Percentiles rank a stretch among this genome's conserved stretches.
Conservation (phyloP, 23 tunicate species). For the Trididemnum miniatum region DNA sequence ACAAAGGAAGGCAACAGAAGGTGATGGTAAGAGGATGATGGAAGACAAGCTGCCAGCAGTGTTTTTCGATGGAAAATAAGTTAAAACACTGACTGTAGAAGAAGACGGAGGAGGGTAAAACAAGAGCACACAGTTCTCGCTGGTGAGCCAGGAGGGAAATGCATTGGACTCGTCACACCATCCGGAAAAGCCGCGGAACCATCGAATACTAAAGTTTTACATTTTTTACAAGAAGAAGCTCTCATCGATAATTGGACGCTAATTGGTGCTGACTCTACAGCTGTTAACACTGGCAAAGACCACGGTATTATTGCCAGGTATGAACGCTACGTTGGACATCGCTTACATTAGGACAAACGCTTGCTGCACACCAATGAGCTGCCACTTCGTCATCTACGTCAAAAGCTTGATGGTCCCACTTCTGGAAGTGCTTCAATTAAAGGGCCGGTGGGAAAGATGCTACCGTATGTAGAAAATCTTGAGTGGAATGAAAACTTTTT, state of each 20-base stretch:
- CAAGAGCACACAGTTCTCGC: constrained; percentile 16
- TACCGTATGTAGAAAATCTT: constrained; percentile 1
- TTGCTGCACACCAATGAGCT: constrained; percentile 29
- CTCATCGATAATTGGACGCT: constrained; percentile 13
- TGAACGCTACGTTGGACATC: constrained; percentile 19
- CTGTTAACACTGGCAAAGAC: constrained; percentile 12
- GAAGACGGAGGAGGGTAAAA: background rate
- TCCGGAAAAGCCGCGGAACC: constrained; percentile 20
- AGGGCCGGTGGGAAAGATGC: constrained; percentile 18
- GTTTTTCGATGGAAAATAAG: constrained; percentile 9
- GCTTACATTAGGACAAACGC: constrained; percentile 6
- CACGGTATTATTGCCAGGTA: constrained; percentile 1
- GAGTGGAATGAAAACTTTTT: constrained; percentile 22
- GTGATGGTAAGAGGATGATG: background rate
- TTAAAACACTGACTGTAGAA: constrained; percentile 19
- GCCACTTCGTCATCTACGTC: constrained; percentile 2
- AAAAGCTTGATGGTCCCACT: constrained; percentile 24
- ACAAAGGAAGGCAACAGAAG: background rate
- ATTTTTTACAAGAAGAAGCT: constrained; percentile 5
- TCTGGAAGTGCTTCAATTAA: constrained; percentile 20
- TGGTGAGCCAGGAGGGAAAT: constrained; percentile 17
- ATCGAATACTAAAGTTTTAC: background rate
- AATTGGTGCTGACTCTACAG: constrained; percentile 12
- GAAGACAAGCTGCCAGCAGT: background rate
- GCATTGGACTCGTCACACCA: constrained; percentile 10